A percentile compares a stretch with the other conserved stretches of the same genome.
These are phyloP conservation scores for Corythoichthys intestinalis DNA, from an alignment of 2,113 vertebrate species.

Conservation along the genomic window DNA sequence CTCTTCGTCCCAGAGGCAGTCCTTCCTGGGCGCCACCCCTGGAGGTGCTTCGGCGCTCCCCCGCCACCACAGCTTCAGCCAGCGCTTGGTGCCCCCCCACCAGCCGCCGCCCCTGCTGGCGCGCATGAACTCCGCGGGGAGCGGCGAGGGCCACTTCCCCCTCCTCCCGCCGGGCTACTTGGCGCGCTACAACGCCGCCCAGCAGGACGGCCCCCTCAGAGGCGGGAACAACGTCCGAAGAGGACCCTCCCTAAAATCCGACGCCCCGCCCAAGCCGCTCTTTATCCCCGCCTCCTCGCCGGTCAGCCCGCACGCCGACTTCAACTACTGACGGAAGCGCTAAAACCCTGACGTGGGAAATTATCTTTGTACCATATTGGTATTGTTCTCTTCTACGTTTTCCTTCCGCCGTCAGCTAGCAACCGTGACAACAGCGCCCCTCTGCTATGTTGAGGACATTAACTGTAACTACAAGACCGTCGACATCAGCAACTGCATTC, in stretches of 20 bases:
- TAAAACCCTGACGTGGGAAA: conserved; percentile 12
- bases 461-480: too few relatives aligned
- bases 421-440: not conserved
- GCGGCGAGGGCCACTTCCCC: conserved; percentile 74
- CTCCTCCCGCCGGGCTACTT: conserved; percentile 73
- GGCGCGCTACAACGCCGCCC: conserved; percentile 72
- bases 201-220: conserved; percentile 70
- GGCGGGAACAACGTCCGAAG: conserved; percentile 70
- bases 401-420: not conserved
- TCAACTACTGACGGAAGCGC: conserved; percentile 73
- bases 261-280: conserved; percentile 73
- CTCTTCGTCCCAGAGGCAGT: conserved; percentile 73
- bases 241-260: conserved; percentile 76
- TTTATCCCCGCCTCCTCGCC: conserved; percentile 80
- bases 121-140: conserved; percentile 80
- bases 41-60: conserved; percentile 56
- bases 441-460: too few relatives aligned
- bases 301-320: conserved; percentile 75
- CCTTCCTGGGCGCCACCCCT: conserved; percentile 66
- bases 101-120: conserved; percentile 75
- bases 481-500: too few relatives aligned
- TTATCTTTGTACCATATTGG: conserved; percentile 84
- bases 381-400: conserved; percentile 74
- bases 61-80: conserved; percentile 79
- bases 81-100: conserved; percentile 62